These are phyloP conservation scores for Monoplex corrugatus DNA, from an alignment of 2,888 invertebrate genomes.

Conservation along the genomic window DNA sequence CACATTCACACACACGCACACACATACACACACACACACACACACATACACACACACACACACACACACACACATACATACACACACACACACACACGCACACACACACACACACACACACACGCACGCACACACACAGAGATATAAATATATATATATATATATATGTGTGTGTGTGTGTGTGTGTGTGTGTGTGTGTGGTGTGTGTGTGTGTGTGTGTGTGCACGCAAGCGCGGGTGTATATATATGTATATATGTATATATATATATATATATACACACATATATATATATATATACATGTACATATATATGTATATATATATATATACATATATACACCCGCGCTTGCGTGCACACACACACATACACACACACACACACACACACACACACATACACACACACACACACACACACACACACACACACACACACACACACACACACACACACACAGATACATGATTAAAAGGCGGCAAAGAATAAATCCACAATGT, in stretches of 20 bases:
- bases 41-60: neutral
- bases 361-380: neutral
- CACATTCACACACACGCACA: neutral
- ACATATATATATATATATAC: neutral
- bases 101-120: neutral
- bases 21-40: neutral
- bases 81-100: neutral
- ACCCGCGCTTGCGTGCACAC: neutral
- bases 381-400: neutral
- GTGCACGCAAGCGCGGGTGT: neutral
- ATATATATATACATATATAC: neutral
- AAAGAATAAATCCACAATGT: no score
- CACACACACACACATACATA: neutral
- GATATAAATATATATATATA: no score
- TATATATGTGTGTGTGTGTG: no score
- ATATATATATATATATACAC: neutral
- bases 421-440: neutral
- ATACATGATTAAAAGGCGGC: no score
- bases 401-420: conserved; percentile 6
- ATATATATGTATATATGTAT: no score
- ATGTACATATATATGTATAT: neutral
- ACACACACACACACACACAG: neutral
- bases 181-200: neutral
- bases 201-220: neutral
- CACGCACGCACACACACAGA: no score